Conservation (phyloP, 2,113 vertebrate genomes). For the Paramormyrops kingsleyae region DNA sequence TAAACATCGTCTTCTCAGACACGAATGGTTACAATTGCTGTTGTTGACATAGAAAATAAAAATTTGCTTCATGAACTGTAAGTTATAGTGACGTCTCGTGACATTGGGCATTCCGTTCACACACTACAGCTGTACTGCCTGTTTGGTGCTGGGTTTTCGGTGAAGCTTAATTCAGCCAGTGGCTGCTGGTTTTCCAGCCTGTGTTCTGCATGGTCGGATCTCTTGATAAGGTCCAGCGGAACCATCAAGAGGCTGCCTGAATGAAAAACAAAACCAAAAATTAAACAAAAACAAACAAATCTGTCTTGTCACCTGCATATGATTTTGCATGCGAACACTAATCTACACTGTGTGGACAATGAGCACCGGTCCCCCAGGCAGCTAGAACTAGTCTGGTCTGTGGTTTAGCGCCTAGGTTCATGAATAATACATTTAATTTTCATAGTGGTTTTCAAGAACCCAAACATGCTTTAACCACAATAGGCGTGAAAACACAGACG, state of each 20-base stretch:
- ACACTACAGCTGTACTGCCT: neutral
- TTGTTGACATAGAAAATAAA: slow-evolving; percentile 53
- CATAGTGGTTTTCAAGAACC: neutral
- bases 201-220: slow-evolving; percentile 64
- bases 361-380: neutral
- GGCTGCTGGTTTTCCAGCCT: slow-evolving; percentile 42
- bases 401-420: neutral
- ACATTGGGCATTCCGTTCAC: slow-evolving; percentile 66
- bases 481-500: neutral
- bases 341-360: neutral
- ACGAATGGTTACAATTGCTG: slow-evolving; percentile 42
- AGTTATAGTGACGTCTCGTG: slow-evolving; percentile 65
- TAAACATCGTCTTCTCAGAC: slow-evolving; percentile 57
- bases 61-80: slow-evolving; percentile 52
- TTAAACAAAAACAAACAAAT: neutral
- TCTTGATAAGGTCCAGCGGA: slow-evolving; percentile 18
- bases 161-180: slow-evolving; percentile 36
- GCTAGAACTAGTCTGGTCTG: neutral
- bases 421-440: neutral
- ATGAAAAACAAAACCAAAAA: neutral
- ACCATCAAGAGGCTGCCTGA: neutral
- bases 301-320: neutral
- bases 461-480: neutral
- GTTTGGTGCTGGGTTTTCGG: neutral
- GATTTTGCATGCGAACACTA: neutral